Conservation (phyloP, 2,888 invertebrate species). For the Strigamia transsilvanica region DNA sequence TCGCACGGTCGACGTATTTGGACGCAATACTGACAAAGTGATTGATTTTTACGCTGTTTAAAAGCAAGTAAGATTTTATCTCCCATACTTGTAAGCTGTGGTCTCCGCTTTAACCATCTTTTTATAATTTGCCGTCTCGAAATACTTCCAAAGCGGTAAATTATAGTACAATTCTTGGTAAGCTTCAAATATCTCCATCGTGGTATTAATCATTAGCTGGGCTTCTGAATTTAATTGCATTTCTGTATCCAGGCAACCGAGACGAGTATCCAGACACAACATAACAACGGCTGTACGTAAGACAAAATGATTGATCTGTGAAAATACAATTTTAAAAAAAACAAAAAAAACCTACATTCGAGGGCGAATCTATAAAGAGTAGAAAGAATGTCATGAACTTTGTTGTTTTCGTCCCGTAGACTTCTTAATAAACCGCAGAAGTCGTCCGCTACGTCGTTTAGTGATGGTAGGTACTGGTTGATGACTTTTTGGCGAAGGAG, state of each 20-base stretch:
- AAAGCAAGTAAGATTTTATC: neutral
- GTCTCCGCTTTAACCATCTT: conserved; percentile 58
- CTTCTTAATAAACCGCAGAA: conserved; percentile 56
- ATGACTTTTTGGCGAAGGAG: conserved; percentile 57
- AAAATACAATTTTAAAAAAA: neutral
- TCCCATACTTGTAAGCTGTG: conserved; percentile 58
- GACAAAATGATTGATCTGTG: neutral
- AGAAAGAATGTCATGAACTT: conserved; percentile 57
- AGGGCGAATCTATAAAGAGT: conserved; percentile 59
- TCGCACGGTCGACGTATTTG: conserved; percentile 57
- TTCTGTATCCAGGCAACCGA: conserved; percentile 60
- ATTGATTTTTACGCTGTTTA: neutral
- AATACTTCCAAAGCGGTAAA: conserved; percentile 61
- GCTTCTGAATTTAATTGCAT: conserved; percentile 58
- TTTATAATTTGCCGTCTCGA: conserved; percentile 58
- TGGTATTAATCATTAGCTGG: conserved; percentile 60
- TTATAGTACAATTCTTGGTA: conserved; percentile 61
- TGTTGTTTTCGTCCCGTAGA: conserved; percentile 48
- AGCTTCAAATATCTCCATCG: conserved; percentile 60
- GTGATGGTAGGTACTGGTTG: conserved; percentile 55
- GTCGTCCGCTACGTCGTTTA: conserved; percentile 58
- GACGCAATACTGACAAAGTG: conserved; percentile 54
- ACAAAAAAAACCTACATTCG: conserved; percentile 59
- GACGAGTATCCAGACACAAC: conserved; percentile 62
- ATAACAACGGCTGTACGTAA: conserved; percentile 60